These are phyloP conservation scores for Acrocephalus kingi DNA, from an alignment of 2,113 vertebrate genomes.

Conservation along the genomic window DNA sequence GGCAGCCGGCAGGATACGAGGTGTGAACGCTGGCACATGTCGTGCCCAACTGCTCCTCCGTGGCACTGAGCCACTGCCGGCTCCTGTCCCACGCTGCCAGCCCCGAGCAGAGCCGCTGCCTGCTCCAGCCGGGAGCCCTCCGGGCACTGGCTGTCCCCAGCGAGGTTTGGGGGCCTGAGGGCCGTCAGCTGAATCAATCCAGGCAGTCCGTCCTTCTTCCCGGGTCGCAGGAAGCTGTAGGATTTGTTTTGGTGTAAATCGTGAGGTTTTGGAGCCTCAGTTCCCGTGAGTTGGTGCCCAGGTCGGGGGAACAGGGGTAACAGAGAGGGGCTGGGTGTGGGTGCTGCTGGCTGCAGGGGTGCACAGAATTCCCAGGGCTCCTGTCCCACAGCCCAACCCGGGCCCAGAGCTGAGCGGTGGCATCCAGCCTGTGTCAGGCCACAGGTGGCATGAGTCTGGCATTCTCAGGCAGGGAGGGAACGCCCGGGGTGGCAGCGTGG, in stretches of 20 bases:
- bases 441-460: neutral
- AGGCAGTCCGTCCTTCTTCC: neutral
- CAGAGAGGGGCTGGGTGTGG: neutral
- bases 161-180: neutral
- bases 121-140: fast-evolving
- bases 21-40: neutral
- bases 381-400: fast-evolving
- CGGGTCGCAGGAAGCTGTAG: fast-evolving
- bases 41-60: conserved; percentile 18
- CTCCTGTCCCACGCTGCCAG: neutral
- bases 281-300: fast-evolving
- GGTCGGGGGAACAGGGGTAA: too few species aligned
- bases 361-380: fast-evolving
- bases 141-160: neutral
- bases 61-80: neutral
- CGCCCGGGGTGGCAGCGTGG: fast-evolving
- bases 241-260: neutral
- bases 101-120: neutral
- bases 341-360: neutral
- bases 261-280: fast-evolving
- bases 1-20: neutral
- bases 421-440: neutral
- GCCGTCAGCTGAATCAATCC: neutral
- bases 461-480: neutral
- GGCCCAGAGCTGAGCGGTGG: fast-evolving